Evolutionary conservation across 2,113 vertebrate genomes (phyloP).

Genomic region (Colius striatus): DNA sequence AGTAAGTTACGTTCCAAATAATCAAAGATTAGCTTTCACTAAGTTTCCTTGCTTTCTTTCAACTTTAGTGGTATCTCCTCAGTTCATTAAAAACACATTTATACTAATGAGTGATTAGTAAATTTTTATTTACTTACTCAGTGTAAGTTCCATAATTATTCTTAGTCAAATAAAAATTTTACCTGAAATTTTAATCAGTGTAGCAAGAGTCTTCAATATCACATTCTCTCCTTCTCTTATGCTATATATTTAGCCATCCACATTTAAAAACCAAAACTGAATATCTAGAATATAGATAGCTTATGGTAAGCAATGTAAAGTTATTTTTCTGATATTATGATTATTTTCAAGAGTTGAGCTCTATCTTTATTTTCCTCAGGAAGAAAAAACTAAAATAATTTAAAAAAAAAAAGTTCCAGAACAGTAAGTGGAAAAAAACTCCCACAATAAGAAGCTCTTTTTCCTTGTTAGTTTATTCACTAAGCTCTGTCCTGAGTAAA

Average conservation of each 20-base stretch:
- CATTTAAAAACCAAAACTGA: background rate
- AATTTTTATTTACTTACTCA: background rate
- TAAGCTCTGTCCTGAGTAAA: background rate
- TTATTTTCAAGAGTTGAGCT: background rate
- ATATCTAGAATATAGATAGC: background rate
- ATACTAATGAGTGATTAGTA: background rate
- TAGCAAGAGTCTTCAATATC: background rate
- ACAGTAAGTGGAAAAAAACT: too few species aligned
- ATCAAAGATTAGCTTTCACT: background rate
- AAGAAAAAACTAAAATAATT: background rate
- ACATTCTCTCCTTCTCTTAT: background rate
- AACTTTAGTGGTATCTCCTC: background rate
- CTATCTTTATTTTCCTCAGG: background rate
- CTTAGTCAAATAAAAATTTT: background rate
- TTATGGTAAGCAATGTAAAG: background rate
- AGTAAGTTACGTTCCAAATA: background rate
- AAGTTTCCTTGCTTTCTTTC: background rate
- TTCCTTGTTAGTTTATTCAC: background rate
- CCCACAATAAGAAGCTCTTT: background rate
- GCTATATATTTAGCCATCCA: background rate
- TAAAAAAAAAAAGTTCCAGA: background rate
- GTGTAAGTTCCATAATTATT: background rate
- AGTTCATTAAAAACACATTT: background rate
- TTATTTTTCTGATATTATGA: background rate
- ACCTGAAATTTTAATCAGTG: background rate